Conservation (phyloP, 2,113 vertebrate species). For the Callorhinus ursinus region DNA sequence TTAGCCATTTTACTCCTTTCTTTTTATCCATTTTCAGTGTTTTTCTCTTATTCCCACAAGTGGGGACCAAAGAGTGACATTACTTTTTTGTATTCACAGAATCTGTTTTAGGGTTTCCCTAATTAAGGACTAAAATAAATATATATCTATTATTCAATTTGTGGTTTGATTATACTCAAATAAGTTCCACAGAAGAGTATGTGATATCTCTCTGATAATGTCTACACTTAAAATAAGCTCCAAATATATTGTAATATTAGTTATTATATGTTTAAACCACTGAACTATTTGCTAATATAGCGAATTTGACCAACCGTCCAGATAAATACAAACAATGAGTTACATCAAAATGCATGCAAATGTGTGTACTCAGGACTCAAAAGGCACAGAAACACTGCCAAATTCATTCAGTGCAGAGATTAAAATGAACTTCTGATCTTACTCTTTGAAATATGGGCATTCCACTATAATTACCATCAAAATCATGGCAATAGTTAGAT, state of each 20-base stretch:
- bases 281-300: not conserved
- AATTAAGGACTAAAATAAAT: not conserved
- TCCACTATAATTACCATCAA: constrained; percentile 72
- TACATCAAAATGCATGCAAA: constrained; percentile 49
- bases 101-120: not conserved
- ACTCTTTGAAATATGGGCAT: constrained; percentile 67
- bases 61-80: not conserved
- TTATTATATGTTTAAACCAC: not conserved
- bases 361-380: not conserved
- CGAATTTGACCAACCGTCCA: not conserved
- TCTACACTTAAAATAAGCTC: not conserved
- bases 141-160: not conserved
- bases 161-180: not conserved
- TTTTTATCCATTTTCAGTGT: not conserved
- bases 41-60: not conserved
- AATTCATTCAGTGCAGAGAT: constrained; percentile 40
- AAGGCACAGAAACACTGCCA: constrained; percentile 23
- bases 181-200: not conserved
- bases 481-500: constrained; percentile 55
- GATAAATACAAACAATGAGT: constrained; percentile 13
- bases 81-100: not conserved
- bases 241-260: not conserved
- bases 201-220: not conserved
- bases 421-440: constrained; percentile 75
- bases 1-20: not conserved